phyloP scores from a whole-genome alignment of 2,888 invertebrate species.

The Gasteruption jaculator region DNA sequence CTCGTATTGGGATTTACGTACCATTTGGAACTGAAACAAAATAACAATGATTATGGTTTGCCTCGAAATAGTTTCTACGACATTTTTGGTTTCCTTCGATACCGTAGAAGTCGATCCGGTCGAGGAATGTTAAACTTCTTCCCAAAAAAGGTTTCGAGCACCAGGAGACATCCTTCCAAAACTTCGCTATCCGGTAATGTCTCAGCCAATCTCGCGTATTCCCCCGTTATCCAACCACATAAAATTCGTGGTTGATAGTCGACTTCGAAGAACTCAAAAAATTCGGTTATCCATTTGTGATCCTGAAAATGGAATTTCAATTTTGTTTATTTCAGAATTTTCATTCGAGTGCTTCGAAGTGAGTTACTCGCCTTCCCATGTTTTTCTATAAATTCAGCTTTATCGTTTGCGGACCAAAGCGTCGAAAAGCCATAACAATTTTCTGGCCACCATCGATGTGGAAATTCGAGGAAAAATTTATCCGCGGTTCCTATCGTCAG shows the following conservation, averaged over 20 bases:
- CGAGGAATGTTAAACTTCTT: constrained; percentile 53
- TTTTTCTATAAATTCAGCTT: constrained; percentile 48
- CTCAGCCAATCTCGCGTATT: constrained; percentile 62
- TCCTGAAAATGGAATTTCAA: constrained; percentile 29
- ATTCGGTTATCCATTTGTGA: constrained; percentile 61
- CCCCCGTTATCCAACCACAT: constrained; percentile 68
- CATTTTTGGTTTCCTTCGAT: constrained; percentile 19
- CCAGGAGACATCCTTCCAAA: constrained; percentile 52
- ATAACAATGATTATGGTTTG: constrained; percentile 1
- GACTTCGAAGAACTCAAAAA: constrained; percentile 66
- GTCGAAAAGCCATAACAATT: constrained; percentile 54
- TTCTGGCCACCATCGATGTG: constrained; percentile 62
- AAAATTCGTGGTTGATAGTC: constrained; percentile 62
- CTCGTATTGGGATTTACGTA: constrained; percentile 63
- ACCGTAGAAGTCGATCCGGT: constrained; percentile 57
- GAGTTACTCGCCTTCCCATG: constrained; percentile 34
- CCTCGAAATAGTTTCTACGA: constrained; percentile 10
- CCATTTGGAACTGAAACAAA: constrained; percentile 60
- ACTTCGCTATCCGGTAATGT: constrained; percentile 56
- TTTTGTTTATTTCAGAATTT: background rate
- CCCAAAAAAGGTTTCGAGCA: constrained; percentile 57
- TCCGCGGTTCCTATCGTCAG: constrained; percentile 64
- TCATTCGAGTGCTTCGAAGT: background rate
- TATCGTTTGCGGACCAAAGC: constrained; percentile 58
- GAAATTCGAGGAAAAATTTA: constrained; percentile 69